Conservation (phyloP, 2,113 vertebrate genomes). For the Dicaeum eximium region DNA sequence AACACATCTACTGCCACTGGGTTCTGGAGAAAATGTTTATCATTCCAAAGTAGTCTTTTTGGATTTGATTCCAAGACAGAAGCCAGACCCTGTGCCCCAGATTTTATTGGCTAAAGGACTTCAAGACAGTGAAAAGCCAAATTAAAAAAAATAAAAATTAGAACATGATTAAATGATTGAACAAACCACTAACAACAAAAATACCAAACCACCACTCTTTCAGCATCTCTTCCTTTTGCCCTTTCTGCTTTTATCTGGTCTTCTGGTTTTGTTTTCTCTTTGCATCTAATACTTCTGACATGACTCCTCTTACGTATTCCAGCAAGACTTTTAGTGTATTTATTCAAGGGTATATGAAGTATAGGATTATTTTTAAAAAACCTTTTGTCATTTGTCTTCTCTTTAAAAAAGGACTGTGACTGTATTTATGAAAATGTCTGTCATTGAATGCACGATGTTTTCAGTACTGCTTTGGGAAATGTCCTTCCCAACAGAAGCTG, state of each 20-base stretch:
- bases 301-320: neutral
- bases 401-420: neutral
- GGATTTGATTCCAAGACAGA: neutral
- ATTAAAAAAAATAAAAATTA: neutral
- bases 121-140: neutral
- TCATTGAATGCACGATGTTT: neutral
- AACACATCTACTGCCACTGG: neutral
- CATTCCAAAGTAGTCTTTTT: neutral
- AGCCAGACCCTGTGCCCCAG: neutral
- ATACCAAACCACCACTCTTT: neutral
- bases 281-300: neutral
- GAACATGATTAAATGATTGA: neutral
- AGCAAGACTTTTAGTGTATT: neutral
- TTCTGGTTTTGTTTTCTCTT: neutral
- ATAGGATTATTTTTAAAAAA: too few relatives aligned
- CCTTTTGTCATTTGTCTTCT: fast-evolving
- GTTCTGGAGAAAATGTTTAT: neutral
- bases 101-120: neutral
- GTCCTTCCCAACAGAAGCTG: neutral
- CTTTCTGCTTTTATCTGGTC: neutral
- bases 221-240: neutral
- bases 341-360: neutral
- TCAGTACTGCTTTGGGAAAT: neutral
- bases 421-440: neutral
- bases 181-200: neutral